A percentile compares a stretch with the other conserved stretches of the same genome.
phyloP scores from a whole-genome alignment of 64 coral and sea anemone genomes.

The Pocillopora damicornis region DNA sequence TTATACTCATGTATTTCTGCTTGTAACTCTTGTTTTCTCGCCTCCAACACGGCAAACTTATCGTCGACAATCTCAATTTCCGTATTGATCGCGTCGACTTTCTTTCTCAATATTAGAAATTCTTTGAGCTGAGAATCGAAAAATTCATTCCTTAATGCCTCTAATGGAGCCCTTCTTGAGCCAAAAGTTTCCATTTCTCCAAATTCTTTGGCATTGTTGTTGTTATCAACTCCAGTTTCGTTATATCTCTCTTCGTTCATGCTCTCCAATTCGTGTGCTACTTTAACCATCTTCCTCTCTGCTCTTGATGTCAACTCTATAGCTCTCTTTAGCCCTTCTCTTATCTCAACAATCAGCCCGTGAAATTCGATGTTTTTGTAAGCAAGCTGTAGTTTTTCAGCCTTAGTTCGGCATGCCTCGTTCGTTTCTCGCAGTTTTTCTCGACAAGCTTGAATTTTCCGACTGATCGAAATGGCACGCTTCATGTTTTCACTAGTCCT shows the following conservation, averaged over 20 bases:
- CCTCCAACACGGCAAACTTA: neutral
- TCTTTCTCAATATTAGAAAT: conserved; percentile 1
- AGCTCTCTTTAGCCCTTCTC: conserved; percentile 23
- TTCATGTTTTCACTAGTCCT: neutral
- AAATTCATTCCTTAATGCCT: no score
- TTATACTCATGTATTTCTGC: conserved; percentile 11
- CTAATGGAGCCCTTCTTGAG: no score
- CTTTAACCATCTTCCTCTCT: neutral
- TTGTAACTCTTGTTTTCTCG: conserved; percentile 25
- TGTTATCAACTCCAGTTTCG: neutral
- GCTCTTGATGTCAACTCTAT: conserved; percentile 10
- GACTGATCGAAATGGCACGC: neutral
- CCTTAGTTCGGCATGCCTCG: neutral
- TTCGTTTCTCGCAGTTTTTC: neutral
- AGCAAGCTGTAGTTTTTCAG: conserved; percentile 9
- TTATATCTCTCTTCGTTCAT: conserved; percentile 13
- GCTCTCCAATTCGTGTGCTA: neutral
- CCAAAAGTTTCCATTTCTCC: neutral
- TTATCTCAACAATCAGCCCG: neutral
- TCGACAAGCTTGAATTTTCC: conserved; percentile 3
- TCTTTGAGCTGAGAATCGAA: neutral
- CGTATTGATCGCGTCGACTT: neutral
- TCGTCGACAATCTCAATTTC: neutral
- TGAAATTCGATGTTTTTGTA: conserved; percentile 20
- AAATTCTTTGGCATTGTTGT: neutral